phyloP scores from a whole-genome alignment of 2,797 vertebrate species.

The Spinus olivaceus region DNA sequence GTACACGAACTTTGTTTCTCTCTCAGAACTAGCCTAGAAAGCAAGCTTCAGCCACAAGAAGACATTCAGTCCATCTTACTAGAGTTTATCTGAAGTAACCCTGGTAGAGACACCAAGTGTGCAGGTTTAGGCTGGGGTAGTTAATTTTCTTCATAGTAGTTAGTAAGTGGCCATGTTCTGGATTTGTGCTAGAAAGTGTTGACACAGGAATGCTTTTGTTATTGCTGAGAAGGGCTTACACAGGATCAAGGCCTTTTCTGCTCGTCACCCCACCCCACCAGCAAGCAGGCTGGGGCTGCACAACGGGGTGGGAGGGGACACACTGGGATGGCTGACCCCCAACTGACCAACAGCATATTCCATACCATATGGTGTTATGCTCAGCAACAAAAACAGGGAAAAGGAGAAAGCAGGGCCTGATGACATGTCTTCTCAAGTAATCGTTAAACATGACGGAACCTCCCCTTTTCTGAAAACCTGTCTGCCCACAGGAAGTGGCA shows the following conservation, averaged over 20 bases:
- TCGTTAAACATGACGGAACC: rapidly evolving
- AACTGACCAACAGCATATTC: background rate
- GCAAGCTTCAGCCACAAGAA: background rate
- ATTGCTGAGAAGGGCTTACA: background rate
- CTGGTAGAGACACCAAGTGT: background rate
- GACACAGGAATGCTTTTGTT: background rate
- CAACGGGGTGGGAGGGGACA: background rate
- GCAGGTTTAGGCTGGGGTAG: background rate
- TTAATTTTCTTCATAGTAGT: background rate
- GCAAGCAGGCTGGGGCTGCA: background rate
- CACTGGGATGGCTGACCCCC: background rate
- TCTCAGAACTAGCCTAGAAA: background rate
- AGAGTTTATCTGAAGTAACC: background rate
- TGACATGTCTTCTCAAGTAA: background rate
- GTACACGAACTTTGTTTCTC: background rate
- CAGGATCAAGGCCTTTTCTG: background rate
- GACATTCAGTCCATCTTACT: background rate
- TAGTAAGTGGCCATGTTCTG: background rate
- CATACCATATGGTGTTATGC: background rate
- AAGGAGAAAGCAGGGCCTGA: background rate
- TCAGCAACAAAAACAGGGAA: background rate
- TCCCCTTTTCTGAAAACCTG: background rate
- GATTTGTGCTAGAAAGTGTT: background rate
- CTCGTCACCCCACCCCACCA: background rate
- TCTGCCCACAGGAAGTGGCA: background rate